phyloP scores from a whole-genome alignment of 1,140 invertebrate species.

The Dendrolimus punctatus region DNA sequence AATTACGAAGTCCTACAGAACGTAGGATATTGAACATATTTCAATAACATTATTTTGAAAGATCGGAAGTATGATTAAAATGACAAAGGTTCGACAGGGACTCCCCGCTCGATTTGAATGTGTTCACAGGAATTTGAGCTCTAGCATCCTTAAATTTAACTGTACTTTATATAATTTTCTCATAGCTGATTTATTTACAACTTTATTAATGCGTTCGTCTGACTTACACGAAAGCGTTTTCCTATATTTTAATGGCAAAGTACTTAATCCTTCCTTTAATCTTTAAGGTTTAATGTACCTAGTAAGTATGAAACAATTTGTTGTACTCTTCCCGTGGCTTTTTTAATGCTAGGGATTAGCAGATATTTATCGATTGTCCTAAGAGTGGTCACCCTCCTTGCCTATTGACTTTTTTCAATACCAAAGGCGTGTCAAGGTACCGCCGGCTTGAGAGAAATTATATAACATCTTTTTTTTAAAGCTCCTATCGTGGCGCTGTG shows the following conservation, averaged over 20 bases:
- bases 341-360: no score
- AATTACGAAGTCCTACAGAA: conserved; percentile 48
- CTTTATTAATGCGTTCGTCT: conserved; percentile 46
- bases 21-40: conserved; percentile 68
- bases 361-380: no score
- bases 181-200: conserved; percentile 30
- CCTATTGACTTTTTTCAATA: no score
- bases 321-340: no score
- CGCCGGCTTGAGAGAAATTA: no score
- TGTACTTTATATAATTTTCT: conserved; percentile 17
- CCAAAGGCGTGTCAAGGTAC: no score
- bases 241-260: conserved; percentile 15
- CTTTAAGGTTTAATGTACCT: conserved; percentile 27
- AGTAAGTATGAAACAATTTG: background rate
- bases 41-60: conserved; percentile 69
- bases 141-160: conserved; percentile 29
- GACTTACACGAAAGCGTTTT: conserved; percentile 21
- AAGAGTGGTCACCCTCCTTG: no score
- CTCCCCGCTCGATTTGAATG: conserved; percentile 23
- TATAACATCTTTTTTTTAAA: no score
- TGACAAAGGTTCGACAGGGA: conserved; percentile 68
- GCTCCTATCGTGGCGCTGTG: no score
- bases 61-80: conserved; percentile 69
- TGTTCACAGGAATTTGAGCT: conserved; percentile 38
- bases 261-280: conserved; percentile 23